Evolutionary conservation across 2,888 invertebrate species (phyloP).

Genomic region (Morinoia aosen): DNA sequence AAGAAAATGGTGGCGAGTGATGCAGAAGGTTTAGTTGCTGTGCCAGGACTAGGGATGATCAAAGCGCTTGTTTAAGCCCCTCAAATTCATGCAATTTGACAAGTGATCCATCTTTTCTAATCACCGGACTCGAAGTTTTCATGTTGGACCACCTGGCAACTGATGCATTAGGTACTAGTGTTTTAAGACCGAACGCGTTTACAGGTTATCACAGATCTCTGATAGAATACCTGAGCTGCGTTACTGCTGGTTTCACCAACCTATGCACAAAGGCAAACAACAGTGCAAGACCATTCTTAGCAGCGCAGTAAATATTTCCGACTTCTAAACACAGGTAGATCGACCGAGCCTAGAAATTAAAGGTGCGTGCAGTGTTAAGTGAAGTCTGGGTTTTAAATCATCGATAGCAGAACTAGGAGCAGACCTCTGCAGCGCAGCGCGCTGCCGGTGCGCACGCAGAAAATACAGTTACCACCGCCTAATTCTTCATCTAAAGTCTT

Average conservation of each 20-base stretch:
- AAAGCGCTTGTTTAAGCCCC: constrained; percentile 21
- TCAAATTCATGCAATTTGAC: background rate
- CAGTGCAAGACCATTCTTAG: background rate
- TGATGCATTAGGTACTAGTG: background rate
- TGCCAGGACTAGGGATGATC: background rate
- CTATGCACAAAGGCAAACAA: background rate
- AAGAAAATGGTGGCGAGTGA: constrained; percentile 29
- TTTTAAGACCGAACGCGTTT: background rate
- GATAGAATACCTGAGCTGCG: background rate
- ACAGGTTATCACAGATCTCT: background rate
- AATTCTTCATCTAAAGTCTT: background rate
- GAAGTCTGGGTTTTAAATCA: background rate
- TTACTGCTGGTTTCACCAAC: background rate
- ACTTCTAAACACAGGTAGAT: background rate
- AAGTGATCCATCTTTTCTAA: constrained; percentile 23
- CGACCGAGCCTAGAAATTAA: background rate
- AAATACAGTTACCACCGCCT: background rate
- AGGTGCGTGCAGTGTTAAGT: background rate
- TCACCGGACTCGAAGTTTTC: background rate
- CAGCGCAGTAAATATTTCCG: background rate
- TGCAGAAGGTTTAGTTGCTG: background rate
- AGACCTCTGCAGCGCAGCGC: background rate
- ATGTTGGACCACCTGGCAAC: background rate
- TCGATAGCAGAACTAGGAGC: background rate
- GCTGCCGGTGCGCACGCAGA: background rate